phyloP scores from a whole-genome alignment of 2,797 vertebrate species.

The Peromyscus aztecus region DNA sequence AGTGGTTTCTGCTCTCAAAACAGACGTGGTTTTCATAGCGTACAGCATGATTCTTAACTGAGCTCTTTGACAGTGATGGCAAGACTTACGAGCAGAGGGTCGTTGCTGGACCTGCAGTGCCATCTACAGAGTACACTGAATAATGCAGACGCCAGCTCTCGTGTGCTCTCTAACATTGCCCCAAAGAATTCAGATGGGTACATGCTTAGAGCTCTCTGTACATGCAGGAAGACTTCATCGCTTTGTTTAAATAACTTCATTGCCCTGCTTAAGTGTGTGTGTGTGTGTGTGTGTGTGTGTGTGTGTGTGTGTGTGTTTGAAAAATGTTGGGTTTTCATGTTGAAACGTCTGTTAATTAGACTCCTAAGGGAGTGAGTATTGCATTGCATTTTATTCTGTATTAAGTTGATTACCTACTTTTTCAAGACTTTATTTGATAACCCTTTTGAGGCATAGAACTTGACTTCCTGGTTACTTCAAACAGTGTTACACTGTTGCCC shows the following conservation, averaged over 20 bases:
- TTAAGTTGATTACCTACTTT: conserved; percentile 8
- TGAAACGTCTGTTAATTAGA: background rate
- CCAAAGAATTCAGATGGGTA: background rate
- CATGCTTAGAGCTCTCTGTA: background rate
- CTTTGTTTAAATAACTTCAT: background rate
- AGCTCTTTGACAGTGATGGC: background rate
- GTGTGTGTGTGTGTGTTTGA: background rate
- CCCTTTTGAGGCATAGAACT: background rate
- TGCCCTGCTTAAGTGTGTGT: background rate
- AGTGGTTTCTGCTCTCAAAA: conserved; percentile 74
- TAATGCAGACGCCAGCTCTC: background rate
- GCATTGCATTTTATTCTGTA: background rate
- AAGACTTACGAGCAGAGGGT: background rate
- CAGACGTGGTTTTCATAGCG: conserved; percentile 61
- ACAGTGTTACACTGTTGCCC: background rate
- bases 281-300: background rate
- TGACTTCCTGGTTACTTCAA: background rate
- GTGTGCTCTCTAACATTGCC: background rate
- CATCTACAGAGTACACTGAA: conserved; percentile 86
- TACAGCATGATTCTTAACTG: conserved; percentile 50
- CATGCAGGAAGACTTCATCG: background rate
- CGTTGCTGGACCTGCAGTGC: conserved; percentile 83
- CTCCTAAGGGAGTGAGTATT: background rate
- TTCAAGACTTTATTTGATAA: conserved; percentile 9
- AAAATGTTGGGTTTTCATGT: background rate